A percentile compares a stretch with the other conserved stretches of the same genome.
Evolutionary conservation across 92 coral and sea anemone genomes (phyloP).

Genomic region (Bergia sp.): DNA sequence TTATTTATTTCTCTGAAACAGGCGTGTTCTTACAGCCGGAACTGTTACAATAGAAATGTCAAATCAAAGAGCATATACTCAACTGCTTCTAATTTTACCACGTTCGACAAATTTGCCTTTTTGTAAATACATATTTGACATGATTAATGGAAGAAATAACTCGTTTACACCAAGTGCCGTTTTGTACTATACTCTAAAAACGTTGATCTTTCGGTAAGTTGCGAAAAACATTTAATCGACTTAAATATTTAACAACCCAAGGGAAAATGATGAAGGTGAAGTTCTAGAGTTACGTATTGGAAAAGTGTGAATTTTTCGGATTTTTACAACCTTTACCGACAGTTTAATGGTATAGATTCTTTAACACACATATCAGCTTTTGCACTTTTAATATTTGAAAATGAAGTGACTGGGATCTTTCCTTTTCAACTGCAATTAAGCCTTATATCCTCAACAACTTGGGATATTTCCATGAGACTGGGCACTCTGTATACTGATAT

Average conservation of each 20-base stretch:
- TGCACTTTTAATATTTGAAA: no score
- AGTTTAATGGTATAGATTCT: no score
- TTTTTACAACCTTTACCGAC: no score
- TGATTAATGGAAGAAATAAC: background rate
- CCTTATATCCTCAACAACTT: no score
- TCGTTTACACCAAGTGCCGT: constrained; percentile 4
- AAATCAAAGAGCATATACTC: background rate
- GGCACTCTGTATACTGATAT: no score
- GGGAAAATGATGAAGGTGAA: background rate
- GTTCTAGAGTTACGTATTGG: no score
- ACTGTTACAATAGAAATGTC: background rate
- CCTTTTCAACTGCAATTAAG: no score
- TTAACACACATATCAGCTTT: no score
- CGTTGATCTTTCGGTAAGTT: background rate
- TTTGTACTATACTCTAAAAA: background rate
- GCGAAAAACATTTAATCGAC: background rate
- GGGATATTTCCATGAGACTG: no score
- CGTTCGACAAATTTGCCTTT: background rate
- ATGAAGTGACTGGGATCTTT: no score
- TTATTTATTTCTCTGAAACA: background rate
- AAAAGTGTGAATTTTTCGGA: no score
- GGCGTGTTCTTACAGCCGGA: background rate
- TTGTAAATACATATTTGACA: background rate
- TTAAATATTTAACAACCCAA: background rate
- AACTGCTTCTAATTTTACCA: background rate